phyloP scores from a whole-genome alignment of 2,113 vertebrate species.

The Pelecanus crispus region DNA sequence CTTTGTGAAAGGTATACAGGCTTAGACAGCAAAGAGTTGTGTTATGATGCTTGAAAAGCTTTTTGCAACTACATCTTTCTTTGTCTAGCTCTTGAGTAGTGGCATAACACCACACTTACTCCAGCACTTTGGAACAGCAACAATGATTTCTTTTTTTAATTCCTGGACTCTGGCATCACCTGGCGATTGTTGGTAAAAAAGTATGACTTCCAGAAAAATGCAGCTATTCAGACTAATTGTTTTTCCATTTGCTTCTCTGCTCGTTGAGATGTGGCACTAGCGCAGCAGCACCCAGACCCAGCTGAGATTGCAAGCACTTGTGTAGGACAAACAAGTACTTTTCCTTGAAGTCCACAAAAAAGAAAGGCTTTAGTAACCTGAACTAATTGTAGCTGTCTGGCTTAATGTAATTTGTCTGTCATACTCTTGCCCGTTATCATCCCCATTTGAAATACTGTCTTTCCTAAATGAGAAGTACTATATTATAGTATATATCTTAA shows the following conservation, averaged over 20 bases:
- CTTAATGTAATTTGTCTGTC: neutral
- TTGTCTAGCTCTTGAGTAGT: neutral
- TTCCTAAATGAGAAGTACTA: neutral
- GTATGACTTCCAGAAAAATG: neutral
- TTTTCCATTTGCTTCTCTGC: neutral
- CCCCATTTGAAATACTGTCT: neutral
- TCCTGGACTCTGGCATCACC: neutral
- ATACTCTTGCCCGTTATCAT: neutral
- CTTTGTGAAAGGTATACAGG: neutral
- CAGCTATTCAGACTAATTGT: neutral
- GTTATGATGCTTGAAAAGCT: neutral
- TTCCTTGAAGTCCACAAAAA: neutral
- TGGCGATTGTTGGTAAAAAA: neutral
- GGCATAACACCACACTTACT: neutral
- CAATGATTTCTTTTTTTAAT: neutral
- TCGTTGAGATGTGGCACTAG: accelerated
- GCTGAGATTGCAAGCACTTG: accelerated
- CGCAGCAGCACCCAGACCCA: accelerated
- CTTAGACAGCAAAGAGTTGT: neutral
- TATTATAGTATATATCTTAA: neutral
- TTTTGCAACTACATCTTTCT: neutral
- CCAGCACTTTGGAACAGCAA: neutral
- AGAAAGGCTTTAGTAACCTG: neutral
- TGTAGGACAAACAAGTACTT: neutral
- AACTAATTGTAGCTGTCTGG: neutral